These are phyloP conservation scores for Ricordea florida DNA, from an alignment of 92 coral and sea anemone genomes.

Conservation along the genomic window DNA sequence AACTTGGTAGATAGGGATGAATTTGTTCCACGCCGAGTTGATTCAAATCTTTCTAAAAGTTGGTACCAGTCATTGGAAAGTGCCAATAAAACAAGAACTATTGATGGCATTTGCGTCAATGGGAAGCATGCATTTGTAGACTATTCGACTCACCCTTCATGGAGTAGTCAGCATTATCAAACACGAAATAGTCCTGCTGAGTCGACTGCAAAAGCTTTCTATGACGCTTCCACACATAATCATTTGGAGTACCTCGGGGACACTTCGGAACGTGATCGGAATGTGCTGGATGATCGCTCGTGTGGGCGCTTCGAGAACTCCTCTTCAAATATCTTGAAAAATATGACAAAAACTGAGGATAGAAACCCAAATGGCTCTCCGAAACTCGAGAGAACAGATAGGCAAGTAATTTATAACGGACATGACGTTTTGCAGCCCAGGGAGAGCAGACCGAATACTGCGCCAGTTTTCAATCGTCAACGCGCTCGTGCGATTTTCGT, in stretches of 20 bases:
- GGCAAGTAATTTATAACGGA: constrained; percentile 51
- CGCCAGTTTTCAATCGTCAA: constrained; percentile 53
- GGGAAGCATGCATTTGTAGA: not conserved
- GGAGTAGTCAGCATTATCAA: not conserved
- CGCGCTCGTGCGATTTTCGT: constrained; percentile 81
- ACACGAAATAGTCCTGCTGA: not conserved
- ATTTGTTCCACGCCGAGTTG: not conserved
- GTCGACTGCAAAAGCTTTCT: not conserved
- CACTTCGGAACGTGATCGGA: not conserved
- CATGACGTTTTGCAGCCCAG: constrained; percentile 56
- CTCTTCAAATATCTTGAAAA: too few relatives aligned
- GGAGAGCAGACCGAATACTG: constrained; percentile 17
- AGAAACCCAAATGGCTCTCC: too few relatives aligned
- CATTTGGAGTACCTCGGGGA: not conserved
- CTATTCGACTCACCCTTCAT: not conserved
- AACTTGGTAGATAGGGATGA: too few relatives aligned
- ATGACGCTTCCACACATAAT: not conserved
- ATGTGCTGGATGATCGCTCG: not conserved
- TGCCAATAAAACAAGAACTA: not conserved
- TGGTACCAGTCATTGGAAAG: constrained; percentile 11
- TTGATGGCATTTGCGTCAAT: not conserved
- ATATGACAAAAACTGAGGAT: too few relatives aligned
- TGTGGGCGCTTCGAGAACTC: not conserved
- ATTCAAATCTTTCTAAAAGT: constrained; percentile 1
- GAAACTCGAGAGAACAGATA: constrained; percentile 52